Evolutionary conservation across 1,140 invertebrate species (phyloP).

Genomic region (Solenopsis invicta): DNA sequence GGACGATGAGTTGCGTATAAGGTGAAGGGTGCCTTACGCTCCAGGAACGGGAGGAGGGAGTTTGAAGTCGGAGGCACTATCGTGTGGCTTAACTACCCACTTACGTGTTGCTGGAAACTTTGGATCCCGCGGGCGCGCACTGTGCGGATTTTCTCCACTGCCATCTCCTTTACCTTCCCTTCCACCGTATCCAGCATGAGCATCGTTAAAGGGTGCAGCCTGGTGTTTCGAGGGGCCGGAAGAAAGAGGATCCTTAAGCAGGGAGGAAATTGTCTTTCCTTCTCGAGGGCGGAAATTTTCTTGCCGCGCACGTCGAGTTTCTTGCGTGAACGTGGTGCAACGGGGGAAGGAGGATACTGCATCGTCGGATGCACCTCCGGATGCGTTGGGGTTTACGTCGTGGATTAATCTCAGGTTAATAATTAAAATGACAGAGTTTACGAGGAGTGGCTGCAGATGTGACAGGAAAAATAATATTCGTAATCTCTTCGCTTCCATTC

Average conservation of each 20-base stretch:
- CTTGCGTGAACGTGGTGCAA: conserved; percentile 20
- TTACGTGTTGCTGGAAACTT: conserved; percentile 74
- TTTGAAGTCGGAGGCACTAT: conserved; percentile 38
- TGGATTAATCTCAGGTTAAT: conserved; percentile 51
- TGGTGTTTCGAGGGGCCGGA: conserved; percentile 20
- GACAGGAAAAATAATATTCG: background rate
- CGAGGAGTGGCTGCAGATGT: background rate
- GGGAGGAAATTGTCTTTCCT: conserved; percentile 62
- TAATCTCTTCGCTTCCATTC: background rate
- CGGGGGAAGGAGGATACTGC: background rate
- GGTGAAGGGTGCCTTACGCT: conserved; percentile 18
- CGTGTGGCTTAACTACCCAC: conserved; percentile 69
- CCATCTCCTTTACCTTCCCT: conserved; percentile 37
- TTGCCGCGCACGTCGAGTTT: conserved; percentile 51
- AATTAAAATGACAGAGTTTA: conserved; percentile 41
- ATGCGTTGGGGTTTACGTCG: conserved; percentile 31
- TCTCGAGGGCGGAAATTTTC: conserved; percentile 62
- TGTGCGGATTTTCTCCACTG: conserved; percentile 60
- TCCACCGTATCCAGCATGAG: background rate
- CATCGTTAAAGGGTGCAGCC: conserved; percentile 63
- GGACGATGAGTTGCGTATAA: conserved; percentile 54
- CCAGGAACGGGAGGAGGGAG: background rate
- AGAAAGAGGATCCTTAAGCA: conserved; percentile 62
- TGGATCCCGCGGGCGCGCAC: conserved; percentile 63
- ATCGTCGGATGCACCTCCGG: conserved; percentile 26